phyloP scores from a whole-genome alignment of 2,888 invertebrate genomes.

The Sarcophaga subvicina region DNA sequence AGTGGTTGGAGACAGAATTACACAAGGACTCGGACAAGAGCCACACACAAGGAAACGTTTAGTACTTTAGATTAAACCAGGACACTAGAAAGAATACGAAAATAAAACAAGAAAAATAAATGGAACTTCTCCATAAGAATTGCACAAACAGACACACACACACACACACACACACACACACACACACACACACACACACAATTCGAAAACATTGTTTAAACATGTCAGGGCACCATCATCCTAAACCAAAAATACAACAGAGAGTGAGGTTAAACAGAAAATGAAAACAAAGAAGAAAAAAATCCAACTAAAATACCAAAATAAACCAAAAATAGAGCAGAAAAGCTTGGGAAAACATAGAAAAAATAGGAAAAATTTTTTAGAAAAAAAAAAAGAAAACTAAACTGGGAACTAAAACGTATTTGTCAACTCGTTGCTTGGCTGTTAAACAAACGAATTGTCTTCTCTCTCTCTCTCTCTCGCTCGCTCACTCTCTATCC shows the following conservation, averaged over 20 bases:
- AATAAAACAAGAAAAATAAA: conserved; percentile 15
- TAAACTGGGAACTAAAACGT: conserved; percentile 4
- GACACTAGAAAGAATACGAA: conserved; percentile 13
- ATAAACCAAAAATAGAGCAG: not conserved
- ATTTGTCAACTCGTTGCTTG: conserved; percentile 44
- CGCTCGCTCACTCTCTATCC: too few species aligned
- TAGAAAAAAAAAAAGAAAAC: too few species aligned
- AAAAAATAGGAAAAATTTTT: not conserved
- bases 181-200: not conserved
- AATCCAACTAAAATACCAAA: not conserved
- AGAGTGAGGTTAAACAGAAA: not conserved
- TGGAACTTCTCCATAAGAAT: not conserved
- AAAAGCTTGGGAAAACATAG: too few species aligned
- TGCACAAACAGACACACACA: conserved; percentile 19
- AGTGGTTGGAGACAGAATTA: conserved; percentile 28
- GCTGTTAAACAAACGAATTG: conserved; percentile 50
- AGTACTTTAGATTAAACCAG: conserved; percentile 53
- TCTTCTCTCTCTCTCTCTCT: too few species aligned
- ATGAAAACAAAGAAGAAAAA: conserved; percentile 1
- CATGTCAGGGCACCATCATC: conserved; percentile 41
- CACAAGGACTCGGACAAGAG: not conserved
- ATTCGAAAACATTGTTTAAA: conserved; percentile 44
- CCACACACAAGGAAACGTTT: not conserved
- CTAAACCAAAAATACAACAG: conserved; percentile 25
- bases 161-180: conserved; percentile 3